phyloP scores from a whole-genome alignment of 2,113 vertebrate genomes.

The Archilochus colubris region DNA sequence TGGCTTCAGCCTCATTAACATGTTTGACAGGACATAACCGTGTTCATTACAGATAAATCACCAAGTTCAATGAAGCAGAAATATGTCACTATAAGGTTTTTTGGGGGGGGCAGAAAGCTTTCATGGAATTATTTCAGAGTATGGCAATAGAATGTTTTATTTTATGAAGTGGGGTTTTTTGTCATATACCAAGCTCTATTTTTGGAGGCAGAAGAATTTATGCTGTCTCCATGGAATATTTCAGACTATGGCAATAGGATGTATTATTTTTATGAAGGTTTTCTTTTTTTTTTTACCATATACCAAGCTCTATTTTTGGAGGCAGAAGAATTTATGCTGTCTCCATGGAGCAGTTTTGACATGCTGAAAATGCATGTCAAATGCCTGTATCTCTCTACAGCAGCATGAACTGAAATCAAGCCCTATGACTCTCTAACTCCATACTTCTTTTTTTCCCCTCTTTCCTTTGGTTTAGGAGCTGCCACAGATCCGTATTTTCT shows the following conservation, averaged over 20 bases:
- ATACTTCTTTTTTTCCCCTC: neutral
- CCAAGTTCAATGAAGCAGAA: neutral
- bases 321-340: neutral
- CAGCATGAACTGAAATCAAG: neutral
- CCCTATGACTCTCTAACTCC: neutral
- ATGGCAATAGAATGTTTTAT: neutral
- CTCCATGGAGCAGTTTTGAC: neutral
- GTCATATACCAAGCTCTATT: neutral
- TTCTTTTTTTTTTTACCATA: neutral
- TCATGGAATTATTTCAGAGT: neutral
- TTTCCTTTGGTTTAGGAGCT: neutral
- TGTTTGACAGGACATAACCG: neutral
- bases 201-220: neutral
- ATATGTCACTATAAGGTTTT: neutral
- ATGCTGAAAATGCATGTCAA: neutral
- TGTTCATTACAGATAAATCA: neutral
- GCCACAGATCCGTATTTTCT: neutral
- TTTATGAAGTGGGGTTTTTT: neutral
- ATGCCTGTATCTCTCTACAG: neutral
- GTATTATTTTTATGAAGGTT: neutral
- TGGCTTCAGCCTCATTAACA: neutral
- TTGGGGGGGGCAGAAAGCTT: neutral
- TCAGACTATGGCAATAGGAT: neutral
- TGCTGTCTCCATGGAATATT: neutral
- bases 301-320: neutral